These are phyloP conservation scores for Gobius niger DNA, from an alignment of 2,113 vertebrate genomes.

Conservation along the genomic window DNA sequence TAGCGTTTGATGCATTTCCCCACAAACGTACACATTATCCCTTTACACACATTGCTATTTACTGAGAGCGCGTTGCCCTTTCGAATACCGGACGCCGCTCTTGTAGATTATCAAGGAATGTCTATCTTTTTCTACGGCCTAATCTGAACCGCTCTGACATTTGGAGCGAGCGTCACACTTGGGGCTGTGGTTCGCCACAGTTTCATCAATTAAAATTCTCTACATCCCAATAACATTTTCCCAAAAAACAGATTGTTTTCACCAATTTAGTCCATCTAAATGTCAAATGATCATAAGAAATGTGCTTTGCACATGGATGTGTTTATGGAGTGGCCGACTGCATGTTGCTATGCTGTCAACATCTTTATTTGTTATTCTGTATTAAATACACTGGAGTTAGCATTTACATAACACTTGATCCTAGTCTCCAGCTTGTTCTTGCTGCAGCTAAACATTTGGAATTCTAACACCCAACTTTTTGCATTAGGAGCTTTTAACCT, in stretches of 20 bases:
- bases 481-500: no score
- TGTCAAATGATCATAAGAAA: background rate
- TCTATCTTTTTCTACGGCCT: background rate
- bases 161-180: background rate
- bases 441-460: no score
- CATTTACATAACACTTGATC: no score
- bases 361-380: no score
- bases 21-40: no score
- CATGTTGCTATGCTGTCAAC: no score
- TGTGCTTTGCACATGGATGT: background rate
- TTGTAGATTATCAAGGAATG: background rate
- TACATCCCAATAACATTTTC: background rate
- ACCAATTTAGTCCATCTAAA: background rate
- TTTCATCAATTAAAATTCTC: background rate
- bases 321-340: conserved; percentile 16
- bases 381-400: no score
- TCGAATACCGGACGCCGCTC: background rate
- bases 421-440: no score
- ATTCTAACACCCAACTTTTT: no score
- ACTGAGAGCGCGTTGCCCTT: background rate
- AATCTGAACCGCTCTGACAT: background rate
- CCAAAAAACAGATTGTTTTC: background rate
- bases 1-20: no score
- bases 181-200: conserved; percentile 1
- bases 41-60: background rate